Evolutionary conservation across 2,888 invertebrate genomes (phyloP), one percentile per base, ranked within the genome.

Genomic region (Nemotelus nigrinus): DNA sequence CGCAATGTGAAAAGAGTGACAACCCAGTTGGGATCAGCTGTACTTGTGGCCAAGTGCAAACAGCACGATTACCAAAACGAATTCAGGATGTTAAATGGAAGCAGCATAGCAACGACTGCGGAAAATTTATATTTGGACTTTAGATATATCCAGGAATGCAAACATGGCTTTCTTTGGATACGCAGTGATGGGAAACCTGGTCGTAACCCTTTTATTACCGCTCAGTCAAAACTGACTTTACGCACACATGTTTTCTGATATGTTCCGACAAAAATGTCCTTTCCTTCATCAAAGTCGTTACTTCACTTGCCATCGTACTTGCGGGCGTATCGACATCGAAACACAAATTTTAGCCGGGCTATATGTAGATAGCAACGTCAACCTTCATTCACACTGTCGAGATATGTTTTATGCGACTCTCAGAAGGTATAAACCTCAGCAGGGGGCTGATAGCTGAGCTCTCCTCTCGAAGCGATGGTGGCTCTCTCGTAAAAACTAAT

Each of bases 181-280:
- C 3, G 10, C n/a, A 5, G 44, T 55, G 41, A 58, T 58, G 53
- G 72, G 44, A 55, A 55, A 71, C 10, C 41, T 45, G 58, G 45
- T 58, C 72, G 72, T 72, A 72, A 72, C 72, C 58, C 72, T 72
- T 72, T 72, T 72, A 72, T 72, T 58, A 58, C 45, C 58, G 25
- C 25, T 58, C 71, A 4, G 71, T 44, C 55, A 58, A 65, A 58
- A 57, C 45, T 50, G 39, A 67, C 47, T 47, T 65, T 45, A 47
- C 25, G 39, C 50, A 48, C 47, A 25, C 50, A 7, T 48, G 43
- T 64, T 8, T 64, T 10, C n/a, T 44, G 8, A 47, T 68, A 43
- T 10, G 50, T 68, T 68, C 43, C 41, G 39, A 41, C 43, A 70
- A 43, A 55, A 68, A 50, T 70, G 55, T 70, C 70, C 70, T 70